These are phyloP conservation scores for Clamator glandarius DNA, from an alignment of 2,797 vertebrate species.

Conservation along the genomic window DNA sequence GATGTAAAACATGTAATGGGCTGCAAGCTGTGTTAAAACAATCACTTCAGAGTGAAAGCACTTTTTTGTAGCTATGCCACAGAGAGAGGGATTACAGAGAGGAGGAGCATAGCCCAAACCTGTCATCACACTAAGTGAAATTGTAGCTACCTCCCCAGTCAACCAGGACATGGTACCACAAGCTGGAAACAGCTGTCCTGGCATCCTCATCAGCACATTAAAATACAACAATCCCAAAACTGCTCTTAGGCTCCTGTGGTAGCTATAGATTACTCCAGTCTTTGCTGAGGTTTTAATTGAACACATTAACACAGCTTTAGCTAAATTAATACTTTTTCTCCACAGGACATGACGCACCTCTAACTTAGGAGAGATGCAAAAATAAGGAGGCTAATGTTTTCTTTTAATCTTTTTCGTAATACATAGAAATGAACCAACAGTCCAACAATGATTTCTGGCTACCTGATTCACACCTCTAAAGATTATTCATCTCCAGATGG, in stretches of 20 bases:
- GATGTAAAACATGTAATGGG: background rate
- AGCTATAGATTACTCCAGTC: background rate
- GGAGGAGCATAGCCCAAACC: background rate
- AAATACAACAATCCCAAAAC: background rate
- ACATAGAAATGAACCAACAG: background rate
- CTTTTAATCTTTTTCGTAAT: background rate
- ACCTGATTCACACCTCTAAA: background rate
- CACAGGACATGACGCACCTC: accelerated
- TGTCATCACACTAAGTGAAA: background rate
- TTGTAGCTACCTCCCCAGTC: background rate
- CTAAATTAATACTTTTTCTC: background rate
- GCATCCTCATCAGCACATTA: background rate
- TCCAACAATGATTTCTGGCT: background rate
- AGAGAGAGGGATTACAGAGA: background rate
- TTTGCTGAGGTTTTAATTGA: background rate
- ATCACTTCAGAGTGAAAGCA: background rate
- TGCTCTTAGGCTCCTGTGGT: background rate
- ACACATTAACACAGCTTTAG: background rate
- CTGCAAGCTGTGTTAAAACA: background rate
- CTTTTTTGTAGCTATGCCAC: background rate
- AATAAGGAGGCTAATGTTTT: background rate
- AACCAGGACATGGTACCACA: background rate
- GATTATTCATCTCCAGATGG: background rate
- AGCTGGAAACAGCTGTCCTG: background rate
- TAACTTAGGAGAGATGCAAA: background rate